Percentiles rank a stretch among this genome's conserved stretches.
Evolutionary conservation across 2,888 invertebrate genomes (phyloP).

Genomic region (Macrophya annulata): DNA sequence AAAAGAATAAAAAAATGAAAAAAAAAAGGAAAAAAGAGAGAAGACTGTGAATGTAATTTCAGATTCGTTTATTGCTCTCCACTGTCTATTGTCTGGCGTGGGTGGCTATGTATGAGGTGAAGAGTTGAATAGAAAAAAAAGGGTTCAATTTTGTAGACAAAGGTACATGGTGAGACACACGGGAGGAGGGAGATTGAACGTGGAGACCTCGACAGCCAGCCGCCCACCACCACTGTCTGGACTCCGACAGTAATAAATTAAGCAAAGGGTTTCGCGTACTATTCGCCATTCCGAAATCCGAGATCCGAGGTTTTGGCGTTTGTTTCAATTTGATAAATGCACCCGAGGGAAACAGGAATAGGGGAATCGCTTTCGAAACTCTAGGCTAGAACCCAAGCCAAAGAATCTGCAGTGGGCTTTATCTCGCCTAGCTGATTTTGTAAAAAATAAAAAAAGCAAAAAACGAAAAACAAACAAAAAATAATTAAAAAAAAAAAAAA

Average conservation of each 20-base stretch:
- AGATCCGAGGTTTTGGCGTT: slow-evolving; percentile 19
- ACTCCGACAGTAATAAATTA: slow-evolving; percentile 51
- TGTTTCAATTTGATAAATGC: slow-evolving; percentile 37
- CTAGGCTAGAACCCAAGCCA: background rate
- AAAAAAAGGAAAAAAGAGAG: background rate
- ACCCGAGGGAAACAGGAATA: slow-evolving; percentile 14
- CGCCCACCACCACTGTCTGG: slow-evolving; percentile 50
- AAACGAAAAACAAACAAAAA: too few relatives aligned
- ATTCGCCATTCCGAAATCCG: slow-evolving; percentile 43
- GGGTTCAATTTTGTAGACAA: slow-evolving; percentile 48
- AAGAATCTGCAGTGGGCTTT: background rate
- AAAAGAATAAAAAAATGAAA: too few relatives aligned
- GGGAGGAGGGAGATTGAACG: slow-evolving; percentile 47
- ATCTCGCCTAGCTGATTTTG: background rate
- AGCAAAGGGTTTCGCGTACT: slow-evolving; percentile 45
- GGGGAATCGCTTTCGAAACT: background rate
- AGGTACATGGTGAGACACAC: slow-evolving; percentile 37
- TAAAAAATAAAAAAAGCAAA: background rate
- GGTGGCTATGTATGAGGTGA: slow-evolving; percentile 37
- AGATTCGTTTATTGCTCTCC: slow-evolving; percentile 41
- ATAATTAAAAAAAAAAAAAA: too few relatives aligned
- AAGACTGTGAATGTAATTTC: slow-evolving; percentile 1
- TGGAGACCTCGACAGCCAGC: slow-evolving; percentile 26
- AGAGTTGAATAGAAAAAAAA: slow-evolving; percentile 43
- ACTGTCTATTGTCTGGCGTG: slow-evolving; percentile 19